Base-by-base conservation (phyloP, 2,113 vertebrate species). In the Trinectes maculatus region DNA sequence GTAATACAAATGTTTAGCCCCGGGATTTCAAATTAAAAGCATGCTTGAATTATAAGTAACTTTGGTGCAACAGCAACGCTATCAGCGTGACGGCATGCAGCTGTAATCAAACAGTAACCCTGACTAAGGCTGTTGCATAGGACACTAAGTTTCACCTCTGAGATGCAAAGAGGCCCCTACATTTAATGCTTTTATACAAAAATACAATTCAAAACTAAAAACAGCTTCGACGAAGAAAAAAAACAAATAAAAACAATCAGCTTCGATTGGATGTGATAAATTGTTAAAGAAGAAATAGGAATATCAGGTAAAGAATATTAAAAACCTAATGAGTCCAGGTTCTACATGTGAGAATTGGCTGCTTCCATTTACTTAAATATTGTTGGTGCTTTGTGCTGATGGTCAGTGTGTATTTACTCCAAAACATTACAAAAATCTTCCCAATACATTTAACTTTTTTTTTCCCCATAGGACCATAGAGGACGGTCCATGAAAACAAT, bases 331-430 rank as follows among this genome's bases (percentile, higher is more conserved):
- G n/a, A n/a, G n/a, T n/a, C n/a, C n/a, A n/a, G n/a, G n/a, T n/a
- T n/a, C n/a, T n/a, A n/a, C n/a, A n/a, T n/a, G n/a, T n/a, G n/a
- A n/a, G n/a, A n/a, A n/a, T n/a, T n/a, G n/a, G n/a, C n/a, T n/a
- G n/a, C n/a, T n/a, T n/a, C n/a, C n/a, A n/a, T n/a, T n/a, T n/a
- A n/a, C n/a, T n/a, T n/a, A n/a, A n/a, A n/a, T n/a, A n/a, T n/a
- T n/a, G n/a, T n/a, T n/a, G n/a, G n/a, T n/a, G n/a, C n/a, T n/a
- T n/a, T n/a, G n/a, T n/a, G n/a, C n/a, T n/a, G n/a, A n/a, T n/a
- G n/a, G n/a, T n/a, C n/a, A n/a, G n/a, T 26, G 29, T 37, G 3
- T 44, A 42, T 74, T 82, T 66, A 53, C 43, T 73, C 70, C 47
- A 74, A 72, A 79, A 79, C 57, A 47, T 36, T 43, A 24, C 16